These are phyloP conservation scores for Gryon sp. DNA, from an alignment of 1,140 invertebrate genomes.

Conservation along the genomic window DNA sequence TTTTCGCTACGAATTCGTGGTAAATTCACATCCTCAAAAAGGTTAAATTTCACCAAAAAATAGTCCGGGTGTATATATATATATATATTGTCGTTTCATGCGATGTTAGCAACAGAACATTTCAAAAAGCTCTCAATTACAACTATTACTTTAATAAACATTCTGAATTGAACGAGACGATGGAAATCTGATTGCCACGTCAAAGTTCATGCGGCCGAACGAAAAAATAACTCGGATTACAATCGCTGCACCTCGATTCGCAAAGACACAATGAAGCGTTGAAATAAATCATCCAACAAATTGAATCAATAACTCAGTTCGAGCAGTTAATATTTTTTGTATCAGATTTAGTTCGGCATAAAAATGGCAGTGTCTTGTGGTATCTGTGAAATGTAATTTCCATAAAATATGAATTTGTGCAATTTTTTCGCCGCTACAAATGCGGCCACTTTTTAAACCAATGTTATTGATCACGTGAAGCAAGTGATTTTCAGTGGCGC, in stretches of 20 bases:
- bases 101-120: background rate
- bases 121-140: constrained; percentile 14
- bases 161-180: constrained; percentile 9
- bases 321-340: constrained; percentile 45
- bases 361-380: constrained; percentile 37
- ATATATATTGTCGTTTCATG: background rate
- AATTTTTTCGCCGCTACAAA: constrained; percentile 31
- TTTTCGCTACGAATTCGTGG: no score
- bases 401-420: constrained; percentile 29
- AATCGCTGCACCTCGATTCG: background rate
- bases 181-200: constrained; percentile 21
- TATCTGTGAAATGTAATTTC: constrained; percentile 30
- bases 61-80: no score
- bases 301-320: constrained; percentile 45
- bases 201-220: constrained; percentile 9
- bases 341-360: constrained; percentile 35
- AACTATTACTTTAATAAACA: constrained; percentile 24
- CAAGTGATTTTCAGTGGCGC: constrained; percentile 33
- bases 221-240: constrained; percentile 38
- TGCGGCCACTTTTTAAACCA: constrained; percentile 11
- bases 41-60: no score
- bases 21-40: no score
- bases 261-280: constrained; percentile 30
- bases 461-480: constrained; percentile 33
- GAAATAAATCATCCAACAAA: constrained; percentile 47